Evolutionary conservation across 2,113 vertebrate genomes (phyloP).

Genomic region (Zootoca vivipara): DNA sequence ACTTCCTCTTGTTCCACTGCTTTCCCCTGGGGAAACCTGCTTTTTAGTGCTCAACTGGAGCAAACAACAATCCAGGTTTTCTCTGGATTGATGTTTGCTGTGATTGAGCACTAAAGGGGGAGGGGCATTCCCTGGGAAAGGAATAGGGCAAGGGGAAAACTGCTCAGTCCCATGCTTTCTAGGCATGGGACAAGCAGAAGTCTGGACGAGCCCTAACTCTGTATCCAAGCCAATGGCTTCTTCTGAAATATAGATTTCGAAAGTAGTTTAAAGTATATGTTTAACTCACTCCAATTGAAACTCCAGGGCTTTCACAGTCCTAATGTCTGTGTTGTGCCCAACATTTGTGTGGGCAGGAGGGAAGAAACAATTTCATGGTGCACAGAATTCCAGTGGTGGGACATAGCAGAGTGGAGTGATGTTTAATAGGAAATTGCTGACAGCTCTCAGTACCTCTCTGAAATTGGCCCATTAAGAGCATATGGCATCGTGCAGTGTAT

Average conservation of each 20-base stretch:
- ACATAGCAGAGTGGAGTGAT: background rate
- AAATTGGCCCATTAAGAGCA: conserved; percentile 6
- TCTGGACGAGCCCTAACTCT: no score
- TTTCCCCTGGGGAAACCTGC: no score
- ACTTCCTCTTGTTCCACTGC: no score
- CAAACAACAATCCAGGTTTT: no score
- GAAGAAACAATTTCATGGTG: background rate
- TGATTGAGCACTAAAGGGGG: no score
- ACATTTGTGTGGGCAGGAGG: background rate
- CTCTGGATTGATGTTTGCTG: no score
- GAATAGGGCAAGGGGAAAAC: no score
- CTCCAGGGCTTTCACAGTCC: background rate
- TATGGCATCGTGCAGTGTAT: background rate
- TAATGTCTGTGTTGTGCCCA: background rate
- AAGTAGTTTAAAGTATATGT: background rate
- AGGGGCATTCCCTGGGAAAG: no score
- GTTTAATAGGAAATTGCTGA: background rate
- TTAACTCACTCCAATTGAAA: background rate
- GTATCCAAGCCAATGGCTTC: no score
- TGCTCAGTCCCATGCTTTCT: no score
- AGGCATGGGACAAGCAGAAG: no score
- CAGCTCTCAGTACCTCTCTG: background rate
- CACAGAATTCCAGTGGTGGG: background rate
- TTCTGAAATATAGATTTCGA: background rate
- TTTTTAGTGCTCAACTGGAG: no score